phyloP scores from a whole-genome alignment of 23 tunicate genomes.

The Oikopleura albicans region DNA sequence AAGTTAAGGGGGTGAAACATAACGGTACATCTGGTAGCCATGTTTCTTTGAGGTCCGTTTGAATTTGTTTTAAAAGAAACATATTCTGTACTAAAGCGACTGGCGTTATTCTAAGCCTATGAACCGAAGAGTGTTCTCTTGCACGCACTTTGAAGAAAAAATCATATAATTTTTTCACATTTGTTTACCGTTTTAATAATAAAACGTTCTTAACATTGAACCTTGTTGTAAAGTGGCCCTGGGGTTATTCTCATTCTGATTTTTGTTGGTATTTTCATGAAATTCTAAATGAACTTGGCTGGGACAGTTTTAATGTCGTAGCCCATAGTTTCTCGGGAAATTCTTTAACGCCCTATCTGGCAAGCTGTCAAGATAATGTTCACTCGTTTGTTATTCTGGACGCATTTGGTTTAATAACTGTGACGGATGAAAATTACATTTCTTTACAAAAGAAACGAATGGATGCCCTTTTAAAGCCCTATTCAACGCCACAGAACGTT shows the following conservation, averaged over 20 bases:
- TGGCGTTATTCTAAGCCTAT: too few species aligned
- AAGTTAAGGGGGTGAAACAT: too few species aligned
- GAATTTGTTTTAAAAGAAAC: too few species aligned
- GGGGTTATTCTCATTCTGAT: neutral
- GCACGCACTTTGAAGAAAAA: too few species aligned
- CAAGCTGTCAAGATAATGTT: neutral
- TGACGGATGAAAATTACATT: neutral
- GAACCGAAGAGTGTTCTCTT: too few species aligned
- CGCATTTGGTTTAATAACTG: neutral
- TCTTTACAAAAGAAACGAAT: neutral
- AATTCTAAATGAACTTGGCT: neutral
- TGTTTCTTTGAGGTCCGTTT: too few species aligned
- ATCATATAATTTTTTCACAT: too few species aligned
- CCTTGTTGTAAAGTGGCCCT: too few species aligned
- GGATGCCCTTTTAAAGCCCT: neutral
- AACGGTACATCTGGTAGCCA: too few species aligned
- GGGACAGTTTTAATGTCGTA: neutral
- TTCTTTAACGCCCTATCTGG: neutral
- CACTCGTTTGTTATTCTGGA: neutral
- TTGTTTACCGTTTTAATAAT: too few species aligned
- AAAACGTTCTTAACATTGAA: too few species aligned
- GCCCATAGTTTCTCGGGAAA: conserved; percentile 11
- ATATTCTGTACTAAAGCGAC: too few species aligned
- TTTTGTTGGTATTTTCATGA: neutral
- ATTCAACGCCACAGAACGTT: neutral